Percentiles rank a stretch among this genome's conserved stretches.
Evolutionary conservation across 2,888 invertebrate genomes (phyloP).

Genomic region (Hofmannophila pseudospretella): DNA sequence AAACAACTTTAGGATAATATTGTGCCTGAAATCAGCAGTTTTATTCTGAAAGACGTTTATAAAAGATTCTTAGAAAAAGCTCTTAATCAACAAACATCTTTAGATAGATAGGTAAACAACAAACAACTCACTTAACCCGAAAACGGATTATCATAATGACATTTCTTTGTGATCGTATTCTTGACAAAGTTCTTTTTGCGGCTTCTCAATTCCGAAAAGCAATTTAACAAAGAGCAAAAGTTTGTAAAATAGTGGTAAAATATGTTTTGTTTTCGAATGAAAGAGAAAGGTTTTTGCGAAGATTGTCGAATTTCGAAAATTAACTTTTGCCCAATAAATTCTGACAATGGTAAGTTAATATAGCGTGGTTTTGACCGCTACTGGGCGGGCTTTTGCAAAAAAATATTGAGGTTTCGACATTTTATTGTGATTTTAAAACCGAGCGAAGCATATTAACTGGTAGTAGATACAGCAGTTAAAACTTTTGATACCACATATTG

Average conservation of each 20-base stretch:
- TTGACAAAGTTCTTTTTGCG: slow-evolving; percentile 4
- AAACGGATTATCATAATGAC: slow-evolving; percentile 61
- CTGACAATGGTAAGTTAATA: slow-evolving; percentile 47
- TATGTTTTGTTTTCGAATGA: slow-evolving; percentile 7
- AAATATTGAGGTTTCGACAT: slow-evolving; percentile 23
- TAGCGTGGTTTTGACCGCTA: slow-evolving; percentile 40
- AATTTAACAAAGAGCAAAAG: background rate
- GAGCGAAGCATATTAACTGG: no score
- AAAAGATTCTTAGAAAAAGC: background rate
- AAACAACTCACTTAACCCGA: slow-evolving; percentile 43
- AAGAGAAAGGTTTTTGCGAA: slow-evolving; percentile 15
- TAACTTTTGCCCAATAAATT: slow-evolving; percentile 60
- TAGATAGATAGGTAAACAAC: slow-evolving; percentile 25
- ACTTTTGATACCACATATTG: no score
- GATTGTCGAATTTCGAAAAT: slow-evolving; percentile 31
- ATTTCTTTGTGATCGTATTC: slow-evolving; percentile 44
- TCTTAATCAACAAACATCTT: slow-evolving; percentile 13
- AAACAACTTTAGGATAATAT: no score
- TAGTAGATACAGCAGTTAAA: no score
- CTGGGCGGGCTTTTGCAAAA: slow-evolving; percentile 53
- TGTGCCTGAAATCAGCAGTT: no score
- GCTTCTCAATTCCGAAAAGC: slow-evolving; percentile 5
- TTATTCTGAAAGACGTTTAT: no score
- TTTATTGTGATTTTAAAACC: slow-evolving; percentile 31
- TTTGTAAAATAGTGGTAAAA: no score